Base-by-base conservation (phyloP, 1,140 invertebrate species). In the Kradibia gibbosae region DNA sequence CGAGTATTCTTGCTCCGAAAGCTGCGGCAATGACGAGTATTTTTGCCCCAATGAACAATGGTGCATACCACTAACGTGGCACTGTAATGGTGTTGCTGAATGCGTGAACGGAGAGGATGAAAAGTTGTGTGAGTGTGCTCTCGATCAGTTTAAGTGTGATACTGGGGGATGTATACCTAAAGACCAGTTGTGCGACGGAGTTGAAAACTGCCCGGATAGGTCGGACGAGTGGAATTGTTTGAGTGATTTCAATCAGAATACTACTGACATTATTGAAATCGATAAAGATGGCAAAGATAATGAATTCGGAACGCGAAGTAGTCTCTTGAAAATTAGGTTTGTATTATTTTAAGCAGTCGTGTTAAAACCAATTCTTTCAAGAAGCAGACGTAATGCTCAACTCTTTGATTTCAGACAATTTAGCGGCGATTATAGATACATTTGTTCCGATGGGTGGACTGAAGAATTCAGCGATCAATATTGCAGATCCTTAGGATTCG, bases 91-190 rank as follows among this genome's bases (percentile, higher is more conserved):
- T 4, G 88, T 92, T 48, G 80, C 90, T 34, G 94, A 95, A 83
- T 95, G 95, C 85, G 84, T 87, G 0, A 91, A 93, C 82, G 93
- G 91, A n/a, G 94, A 94, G 83, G 95, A 96, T 86, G 95, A 95
- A 88, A 90, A 92, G 71, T 82, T 92, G 31, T 94, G 93, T 83
- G 93, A 93, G 73, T 94, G 93, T 86, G 86, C 86, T 25, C 73
- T 89, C 3, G 92, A 93, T 78, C 89, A 94, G 87, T 94, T 93
- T 83, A 93, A 93, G 87, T 94, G 93, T 83, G 82, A 91, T 81
- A 91, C 90, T 1, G 93, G 93, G 1, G 93, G 93, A 28, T 94
- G 94, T 85, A 90, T 95, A n/a, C 84, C 89, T 0, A 84, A 87
- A 34, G 84, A 88, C 3, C 89, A 92, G 84, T 83, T 92, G 7